Percentiles rank a stretch among this genome's conserved stretches.
phyloP scores from a whole-genome alignment of 1,140 invertebrate species.

The Ridgeia piscesae region DNA sequence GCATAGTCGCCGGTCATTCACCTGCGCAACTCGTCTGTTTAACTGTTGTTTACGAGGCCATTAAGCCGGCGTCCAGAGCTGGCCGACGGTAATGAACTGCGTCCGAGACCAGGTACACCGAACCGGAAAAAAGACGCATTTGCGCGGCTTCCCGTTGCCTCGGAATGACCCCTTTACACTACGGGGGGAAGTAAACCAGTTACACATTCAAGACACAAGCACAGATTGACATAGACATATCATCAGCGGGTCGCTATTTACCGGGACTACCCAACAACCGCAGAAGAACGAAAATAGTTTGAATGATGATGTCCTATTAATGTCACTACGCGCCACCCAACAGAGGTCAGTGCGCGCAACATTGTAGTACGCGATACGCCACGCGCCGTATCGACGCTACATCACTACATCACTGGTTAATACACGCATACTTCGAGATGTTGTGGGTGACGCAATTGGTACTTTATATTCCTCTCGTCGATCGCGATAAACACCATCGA shows the following conservation, averaged over 20 bases:
- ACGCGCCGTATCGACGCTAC: too few species aligned
- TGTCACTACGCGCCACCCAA: not conserved
- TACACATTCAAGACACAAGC: not conserved
- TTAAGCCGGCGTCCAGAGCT: not conserved
- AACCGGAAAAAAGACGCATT: not conserved
- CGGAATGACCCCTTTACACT: not conserved
- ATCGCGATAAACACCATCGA: not conserved
- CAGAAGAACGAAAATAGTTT: not conserved
- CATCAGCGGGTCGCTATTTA: not conserved
- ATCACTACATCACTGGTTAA: not conserved
- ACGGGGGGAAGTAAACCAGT: not conserved
- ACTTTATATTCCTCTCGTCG: too few species aligned
- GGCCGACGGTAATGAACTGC: not conserved
- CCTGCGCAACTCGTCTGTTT: not conserved
- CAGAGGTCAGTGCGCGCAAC: constrained; percentile 23
- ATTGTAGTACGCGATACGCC: not conserved
- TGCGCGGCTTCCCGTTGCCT: not conserved
- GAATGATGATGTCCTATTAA: not conserved
- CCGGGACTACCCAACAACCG: not conserved
- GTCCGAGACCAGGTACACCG: not conserved
- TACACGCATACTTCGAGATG: not conserved
- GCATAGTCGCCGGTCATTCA: not conserved
- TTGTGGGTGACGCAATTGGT: not conserved
- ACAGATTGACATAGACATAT: not conserved
- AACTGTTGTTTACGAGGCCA: not conserved